Evolutionary conservation across 2,888 invertebrate species (phyloP).

Genomic region (Protophormia terraenovae): DNA sequence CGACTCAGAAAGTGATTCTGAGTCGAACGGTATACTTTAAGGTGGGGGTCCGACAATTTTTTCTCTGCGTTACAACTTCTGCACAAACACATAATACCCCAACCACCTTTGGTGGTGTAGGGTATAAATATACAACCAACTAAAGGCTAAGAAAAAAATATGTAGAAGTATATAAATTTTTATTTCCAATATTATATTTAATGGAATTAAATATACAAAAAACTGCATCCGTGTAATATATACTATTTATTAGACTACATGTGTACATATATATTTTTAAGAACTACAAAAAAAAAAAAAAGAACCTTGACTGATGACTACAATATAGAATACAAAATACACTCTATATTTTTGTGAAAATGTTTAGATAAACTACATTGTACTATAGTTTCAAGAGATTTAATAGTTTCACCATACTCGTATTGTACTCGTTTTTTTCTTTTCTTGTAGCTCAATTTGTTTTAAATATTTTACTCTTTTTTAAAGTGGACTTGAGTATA

Average conservation of each 20-base stretch:
- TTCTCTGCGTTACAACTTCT: too few relatives aligned
- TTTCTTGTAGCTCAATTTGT: slow-evolving; percentile 11
- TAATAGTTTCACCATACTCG: not conserved
- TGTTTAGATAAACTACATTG: not conserved
- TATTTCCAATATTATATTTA: too few relatives aligned
- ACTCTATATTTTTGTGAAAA: not conserved
- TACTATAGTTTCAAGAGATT: not conserved
- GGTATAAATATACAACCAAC: too few relatives aligned
- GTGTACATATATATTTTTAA: not conserved
- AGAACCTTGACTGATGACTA: slow-evolving; percentile 39
- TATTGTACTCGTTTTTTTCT: too few relatives aligned
- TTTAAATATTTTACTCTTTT: slow-evolving; percentile 25
- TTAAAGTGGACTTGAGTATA: not conserved
- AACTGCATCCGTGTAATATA: not conserved
- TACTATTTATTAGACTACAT: not conserved
- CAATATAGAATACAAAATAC: not conserved
- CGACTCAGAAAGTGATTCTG: too few relatives aligned
- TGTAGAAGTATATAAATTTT: not conserved
- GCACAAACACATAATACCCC: too few relatives aligned
- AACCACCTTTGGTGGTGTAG: too few relatives aligned
- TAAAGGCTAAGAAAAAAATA: not conserved
- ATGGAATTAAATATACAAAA: not conserved
- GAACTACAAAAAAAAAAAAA: not conserved
- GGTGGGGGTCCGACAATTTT: too few relatives aligned
- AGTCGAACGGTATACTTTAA: too few relatives aligned